Percentiles rank a stretch among this genome's conserved stretches.
Evolutionary conservation across 1,140 invertebrate genomes (phyloP).

Genomic region (Tetragonula clypearis): DNA sequence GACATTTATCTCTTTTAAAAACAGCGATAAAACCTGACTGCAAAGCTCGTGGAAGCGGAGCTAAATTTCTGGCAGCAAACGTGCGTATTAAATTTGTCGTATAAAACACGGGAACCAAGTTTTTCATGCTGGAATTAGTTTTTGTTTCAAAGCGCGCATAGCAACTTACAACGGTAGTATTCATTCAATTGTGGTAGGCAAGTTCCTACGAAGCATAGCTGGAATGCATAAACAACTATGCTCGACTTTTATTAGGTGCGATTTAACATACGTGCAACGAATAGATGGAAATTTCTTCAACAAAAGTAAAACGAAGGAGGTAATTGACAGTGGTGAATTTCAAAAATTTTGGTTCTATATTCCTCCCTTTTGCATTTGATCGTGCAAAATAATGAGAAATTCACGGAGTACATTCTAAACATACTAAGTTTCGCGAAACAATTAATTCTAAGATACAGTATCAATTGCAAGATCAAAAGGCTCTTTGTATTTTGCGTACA

Average conservation of each 20-base stretch:
- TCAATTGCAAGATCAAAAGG: not conserved
- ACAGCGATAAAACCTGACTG: not conserved
- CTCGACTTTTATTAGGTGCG: not conserved
- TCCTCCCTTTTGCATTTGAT: no score
- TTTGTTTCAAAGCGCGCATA: conserved; percentile 16
- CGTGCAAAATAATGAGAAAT: no score
- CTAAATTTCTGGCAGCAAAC: conserved; percentile 13
- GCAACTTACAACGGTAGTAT: conserved; percentile 22
- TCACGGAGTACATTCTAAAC: no score
- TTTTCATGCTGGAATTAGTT: conserved; percentile 27
- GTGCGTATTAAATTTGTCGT: conserved; percentile 16
- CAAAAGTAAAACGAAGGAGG: no score
- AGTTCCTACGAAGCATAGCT: not conserved
- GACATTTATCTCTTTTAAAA: not conserved
- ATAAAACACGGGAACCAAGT: conserved; percentile 5
- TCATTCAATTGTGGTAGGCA: conserved; percentile 10
- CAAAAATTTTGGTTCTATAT: no score
- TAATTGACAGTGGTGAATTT: no score
- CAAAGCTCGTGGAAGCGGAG: not conserved
- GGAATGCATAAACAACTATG: not conserved
- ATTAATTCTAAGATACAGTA: no score
- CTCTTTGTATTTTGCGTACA: not conserved
- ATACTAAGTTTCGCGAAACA: no score
- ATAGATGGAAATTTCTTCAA: not conserved
- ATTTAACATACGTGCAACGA: not conserved